These are phyloP conservation scores for Eupithecia vulgata DNA, from an alignment of 2,888 invertebrate species.

Conservation along the genomic window DNA sequence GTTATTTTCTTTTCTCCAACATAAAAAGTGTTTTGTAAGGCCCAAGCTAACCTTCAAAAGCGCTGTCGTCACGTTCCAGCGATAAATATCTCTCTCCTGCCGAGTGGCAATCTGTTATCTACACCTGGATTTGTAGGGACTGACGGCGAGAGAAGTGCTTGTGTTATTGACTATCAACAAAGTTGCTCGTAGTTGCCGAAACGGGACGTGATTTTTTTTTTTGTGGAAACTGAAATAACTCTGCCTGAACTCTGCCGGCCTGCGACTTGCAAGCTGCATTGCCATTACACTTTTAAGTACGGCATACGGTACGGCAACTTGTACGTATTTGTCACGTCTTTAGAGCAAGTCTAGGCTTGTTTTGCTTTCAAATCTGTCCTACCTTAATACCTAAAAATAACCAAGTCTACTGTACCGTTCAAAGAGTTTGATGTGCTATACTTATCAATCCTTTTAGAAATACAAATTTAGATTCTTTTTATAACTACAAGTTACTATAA, in stretches of 20 bases:
- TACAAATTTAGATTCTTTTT: not conserved
- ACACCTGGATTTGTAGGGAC: slow-evolving; percentile 18
- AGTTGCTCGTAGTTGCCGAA: not conserved
- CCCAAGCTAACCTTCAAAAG: slow-evolving; percentile 1
- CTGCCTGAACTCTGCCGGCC: not conserved
- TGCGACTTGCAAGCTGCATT: not conserved
- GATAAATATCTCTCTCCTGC: slow-evolving; percentile 24
- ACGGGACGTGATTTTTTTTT: not conserved
- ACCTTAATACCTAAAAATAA: too few relatives aligned
- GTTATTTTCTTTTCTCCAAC: slow-evolving; percentile 8
- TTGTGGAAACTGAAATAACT: not conserved
- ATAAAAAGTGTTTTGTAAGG: slow-evolving; percentile 3
- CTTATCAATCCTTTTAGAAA: not conserved
- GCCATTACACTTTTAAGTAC: not conserved
- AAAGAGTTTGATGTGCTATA: not conserved
- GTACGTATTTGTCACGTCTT: not conserved
- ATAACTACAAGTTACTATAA: not conserved
- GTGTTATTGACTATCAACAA: not conserved
- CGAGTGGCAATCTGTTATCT: slow-evolving; percentile 13
- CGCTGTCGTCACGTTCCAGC: slow-evolving; percentile 20
- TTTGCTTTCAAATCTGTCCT: not conserved
- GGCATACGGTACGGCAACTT: too few relatives aligned
- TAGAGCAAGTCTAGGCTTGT: not conserved
- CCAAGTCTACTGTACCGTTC: not conserved
- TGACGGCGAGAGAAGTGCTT: slow-evolving; percentile 6